These are phyloP conservation scores for Varanus salvator DNA, from an alignment of 2,113 vertebrate species.

Conservation along the genomic window DNA sequence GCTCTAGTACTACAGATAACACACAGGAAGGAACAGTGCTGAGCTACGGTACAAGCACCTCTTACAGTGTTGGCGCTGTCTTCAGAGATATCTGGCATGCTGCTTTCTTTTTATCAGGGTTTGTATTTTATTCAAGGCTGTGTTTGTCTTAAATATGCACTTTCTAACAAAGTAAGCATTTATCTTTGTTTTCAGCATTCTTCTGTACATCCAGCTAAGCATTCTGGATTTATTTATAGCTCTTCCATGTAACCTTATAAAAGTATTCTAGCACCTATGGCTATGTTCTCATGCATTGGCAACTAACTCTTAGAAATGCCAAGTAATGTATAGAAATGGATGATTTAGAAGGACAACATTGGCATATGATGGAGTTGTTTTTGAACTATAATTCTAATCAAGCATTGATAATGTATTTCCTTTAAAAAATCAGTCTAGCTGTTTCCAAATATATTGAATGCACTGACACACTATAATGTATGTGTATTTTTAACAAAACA, in stretches of 20 bases:
- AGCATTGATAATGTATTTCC: background rate
- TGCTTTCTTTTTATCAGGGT: conserved; percentile 97
- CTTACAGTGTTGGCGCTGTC: conserved; percentile 89
- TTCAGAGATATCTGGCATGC: conserved; percentile 98
- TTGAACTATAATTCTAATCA: background rate
- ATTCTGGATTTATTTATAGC: background rate
- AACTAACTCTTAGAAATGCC: background rate
- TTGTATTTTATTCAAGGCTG: conserved; percentile 86
- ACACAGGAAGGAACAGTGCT: conserved; percentile 92
- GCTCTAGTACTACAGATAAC: conserved; percentile 99
- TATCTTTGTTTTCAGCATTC: conserved; percentile 52
- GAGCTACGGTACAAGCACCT: conserved; percentile 82
- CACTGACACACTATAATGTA: background rate
- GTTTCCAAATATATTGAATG: background rate
- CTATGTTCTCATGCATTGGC: conserved; percentile 14
- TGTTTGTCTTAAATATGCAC: conserved; percentile 62
- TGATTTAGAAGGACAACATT: background rate
- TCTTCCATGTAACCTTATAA: background rate
- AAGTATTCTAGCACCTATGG: conserved; percentile 26
- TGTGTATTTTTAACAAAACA: background rate
- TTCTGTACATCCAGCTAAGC: conserved; percentile 42
- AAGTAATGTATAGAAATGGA: background rate
- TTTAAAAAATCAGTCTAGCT: background rate
- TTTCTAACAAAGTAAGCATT: conserved; percentile 65
- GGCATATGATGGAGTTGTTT: background rate